phyloP scores from a whole-genome alignment of 2,888 invertebrate species.

The Lepas anatifera region DNA sequence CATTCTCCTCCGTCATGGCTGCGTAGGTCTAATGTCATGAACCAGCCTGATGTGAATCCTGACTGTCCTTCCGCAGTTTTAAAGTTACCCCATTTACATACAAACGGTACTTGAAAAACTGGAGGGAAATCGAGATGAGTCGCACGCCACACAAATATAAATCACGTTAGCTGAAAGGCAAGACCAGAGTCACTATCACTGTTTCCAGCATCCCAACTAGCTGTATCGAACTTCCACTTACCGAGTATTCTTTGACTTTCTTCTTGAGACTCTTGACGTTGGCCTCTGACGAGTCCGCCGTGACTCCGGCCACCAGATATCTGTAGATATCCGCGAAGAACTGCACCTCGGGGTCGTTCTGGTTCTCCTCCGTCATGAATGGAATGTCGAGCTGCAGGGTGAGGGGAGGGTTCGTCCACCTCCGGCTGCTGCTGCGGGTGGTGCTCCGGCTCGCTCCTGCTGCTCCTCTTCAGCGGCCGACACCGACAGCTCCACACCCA shows the following conservation, averaged over 20 bases:
- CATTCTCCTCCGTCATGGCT: neutral
- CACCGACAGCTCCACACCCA: neutral
- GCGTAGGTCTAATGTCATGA: no score
- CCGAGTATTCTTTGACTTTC: slow-evolving; percentile 25
- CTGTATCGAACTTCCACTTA: slow-evolving; percentile 16
- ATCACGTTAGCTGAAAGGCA: no score
- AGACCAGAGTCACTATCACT: no score
- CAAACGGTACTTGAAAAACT: neutral
- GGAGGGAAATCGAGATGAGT: no score
- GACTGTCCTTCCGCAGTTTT: no score
- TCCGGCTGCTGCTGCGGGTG: neutral
- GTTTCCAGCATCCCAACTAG: no score
- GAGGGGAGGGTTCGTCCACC: neutral
- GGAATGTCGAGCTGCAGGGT: slow-evolving; percentile 6
- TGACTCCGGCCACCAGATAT: slow-evolving; percentile 22
- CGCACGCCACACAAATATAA: no score
- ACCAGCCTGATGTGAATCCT: no score
- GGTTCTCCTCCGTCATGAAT: slow-evolving; percentile 13
- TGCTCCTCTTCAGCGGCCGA: neutral
- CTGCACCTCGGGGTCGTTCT: slow-evolving; percentile 23
- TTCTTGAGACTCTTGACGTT: slow-evolving; percentile 26
- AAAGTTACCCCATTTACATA: no score
- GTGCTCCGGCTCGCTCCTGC: no score
- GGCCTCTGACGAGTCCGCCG: slow-evolving; percentile 23
- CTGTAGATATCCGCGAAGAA: slow-evolving; percentile 27